phyloP scores from a whole-genome alignment of 2,888 invertebrate genomes.

The Teleogryllus oceanicus region DNA sequence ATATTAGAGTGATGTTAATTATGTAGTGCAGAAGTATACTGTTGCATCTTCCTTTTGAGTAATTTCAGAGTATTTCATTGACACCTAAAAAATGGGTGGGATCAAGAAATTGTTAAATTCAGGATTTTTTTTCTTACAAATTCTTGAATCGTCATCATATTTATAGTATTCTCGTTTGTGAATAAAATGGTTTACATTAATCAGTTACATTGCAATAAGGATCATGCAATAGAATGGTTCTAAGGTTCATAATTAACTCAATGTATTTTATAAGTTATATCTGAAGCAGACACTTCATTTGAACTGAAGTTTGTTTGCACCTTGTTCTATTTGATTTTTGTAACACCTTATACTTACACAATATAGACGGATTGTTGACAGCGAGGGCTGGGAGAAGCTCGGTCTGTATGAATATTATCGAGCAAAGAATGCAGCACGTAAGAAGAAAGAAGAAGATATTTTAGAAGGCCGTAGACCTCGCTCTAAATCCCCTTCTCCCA shows the following conservation, averaged over 20 bases:
- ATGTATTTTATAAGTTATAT: background rate
- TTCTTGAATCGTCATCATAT: too few species aligned
- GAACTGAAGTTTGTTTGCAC: constrained; percentile 11
- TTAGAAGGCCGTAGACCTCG: constrained; percentile 61
- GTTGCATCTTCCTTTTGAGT: too few species aligned
- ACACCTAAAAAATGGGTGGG: too few species aligned
- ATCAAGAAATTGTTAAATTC: too few species aligned
- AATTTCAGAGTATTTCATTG: too few species aligned
- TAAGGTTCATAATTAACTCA: background rate
- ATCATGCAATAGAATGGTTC: too few species aligned
- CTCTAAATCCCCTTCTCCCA: constrained; percentile 76
- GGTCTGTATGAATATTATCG: constrained; percentile 97
- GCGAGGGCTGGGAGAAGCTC: constrained; percentile 97
- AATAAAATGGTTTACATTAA: too few species aligned
- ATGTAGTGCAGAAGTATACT: too few species aligned
- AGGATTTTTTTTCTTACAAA: too few species aligned
- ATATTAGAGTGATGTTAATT: too few species aligned
- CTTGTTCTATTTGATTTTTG: background rate
- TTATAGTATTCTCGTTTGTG: too few species aligned
- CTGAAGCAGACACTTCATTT: constrained; percentile 6
- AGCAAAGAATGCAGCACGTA: constrained; percentile 87
- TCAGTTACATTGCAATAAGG: too few species aligned
- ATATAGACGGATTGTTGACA: constrained; percentile 40
- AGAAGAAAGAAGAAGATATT: constrained; percentile 82
- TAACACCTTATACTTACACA: constrained; percentile 20